Conservation (phyloP, 2,113 vertebrate genomes). For the Otolemur garnettii region DNA sequence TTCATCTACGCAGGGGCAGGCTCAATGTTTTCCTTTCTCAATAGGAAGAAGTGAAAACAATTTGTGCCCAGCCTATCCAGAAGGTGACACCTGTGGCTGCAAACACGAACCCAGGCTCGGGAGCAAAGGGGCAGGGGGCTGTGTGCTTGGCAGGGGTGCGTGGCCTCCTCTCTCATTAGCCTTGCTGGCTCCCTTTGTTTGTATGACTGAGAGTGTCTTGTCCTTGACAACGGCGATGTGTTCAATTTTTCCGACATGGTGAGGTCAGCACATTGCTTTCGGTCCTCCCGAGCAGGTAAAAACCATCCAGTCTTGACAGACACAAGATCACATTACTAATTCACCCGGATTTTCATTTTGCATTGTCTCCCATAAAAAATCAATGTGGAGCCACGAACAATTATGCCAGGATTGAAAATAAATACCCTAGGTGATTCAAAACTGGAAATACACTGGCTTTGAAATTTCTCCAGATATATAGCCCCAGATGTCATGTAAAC, state of each 20-base stretch:
- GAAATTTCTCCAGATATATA: slow-evolving; percentile 81
- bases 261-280: slow-evolving; percentile 5
- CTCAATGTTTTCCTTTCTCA: background rate
- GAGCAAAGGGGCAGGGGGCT: background rate
- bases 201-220: background rate
- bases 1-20: background rate
- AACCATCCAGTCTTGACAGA: slow-evolving; percentile 43
- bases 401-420: slow-evolving; percentile 65
- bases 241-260: background rate
- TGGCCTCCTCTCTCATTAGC: background rate
- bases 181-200: background rate
- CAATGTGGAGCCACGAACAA: slow-evolving; percentile 51
- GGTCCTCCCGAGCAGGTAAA: background rate
- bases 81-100: background rate
- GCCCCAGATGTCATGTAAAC: slow-evolving; percentile 76
- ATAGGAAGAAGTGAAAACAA: background rate
- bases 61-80: background rate
- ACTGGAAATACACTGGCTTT: slow-evolving; percentile 78
- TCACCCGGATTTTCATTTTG: slow-evolving; percentile 73
- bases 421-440: slow-evolving; percentile 77
- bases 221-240: slow-evolving; percentile 12
- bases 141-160: fast-evolving
- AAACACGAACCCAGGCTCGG: background rate
- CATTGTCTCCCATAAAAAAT: slow-evolving; percentile 55
- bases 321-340: slow-evolving; percentile 65